Evolutionary conservation across 2,797 vertebrate genomes (phyloP), one percentile per base, ranked within the genome.

Genomic region (Poecilia wingei): DNA sequence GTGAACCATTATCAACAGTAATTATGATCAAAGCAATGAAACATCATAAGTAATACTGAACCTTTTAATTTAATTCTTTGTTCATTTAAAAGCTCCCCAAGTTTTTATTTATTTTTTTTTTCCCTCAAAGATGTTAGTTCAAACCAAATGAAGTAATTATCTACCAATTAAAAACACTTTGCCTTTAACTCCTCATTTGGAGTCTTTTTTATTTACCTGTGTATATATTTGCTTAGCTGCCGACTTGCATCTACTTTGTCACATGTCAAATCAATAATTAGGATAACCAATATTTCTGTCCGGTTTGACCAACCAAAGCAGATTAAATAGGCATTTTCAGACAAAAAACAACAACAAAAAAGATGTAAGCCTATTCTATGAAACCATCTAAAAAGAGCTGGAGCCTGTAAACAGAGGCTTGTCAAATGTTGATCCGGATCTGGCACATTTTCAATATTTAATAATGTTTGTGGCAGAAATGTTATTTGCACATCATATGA

Each of bases 381-480:
- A 49, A 5, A 61, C 16, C 25, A 36, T 16, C 22, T 13, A 64
- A 57, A 73, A 39, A 41, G 25, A 49, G 18, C 25, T 25, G 12
- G 22, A 39, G 33, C 43, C 25, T 53, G 39, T 41, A n/a, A 55
- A 74, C 55, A 6, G 12, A 43, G 13, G 13, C 41, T 36, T 76
- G 57, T 66, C 12, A 68, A 1, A 31, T 51, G 33, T 77, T 73
- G 18, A 49, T 57, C 3, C 6, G 25, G 18, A 72, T 72, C 55
- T 72, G 64, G 33, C 12, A 74, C 31, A 69, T 25, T 49, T 45
- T 69, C 3, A 57, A 77, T 83, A 64, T 81, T 79, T 7, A 47
- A 69, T 74, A 77, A 18, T 51, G 36, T 79, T 69, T 68, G n/a
- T 80, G 78, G 70, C 74, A 77, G 28, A 84, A 79, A 80, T 76